Evolutionary conservation across 2,888 invertebrate genomes (phyloP).

Genomic region (Serrognathus titanus): DNA sequence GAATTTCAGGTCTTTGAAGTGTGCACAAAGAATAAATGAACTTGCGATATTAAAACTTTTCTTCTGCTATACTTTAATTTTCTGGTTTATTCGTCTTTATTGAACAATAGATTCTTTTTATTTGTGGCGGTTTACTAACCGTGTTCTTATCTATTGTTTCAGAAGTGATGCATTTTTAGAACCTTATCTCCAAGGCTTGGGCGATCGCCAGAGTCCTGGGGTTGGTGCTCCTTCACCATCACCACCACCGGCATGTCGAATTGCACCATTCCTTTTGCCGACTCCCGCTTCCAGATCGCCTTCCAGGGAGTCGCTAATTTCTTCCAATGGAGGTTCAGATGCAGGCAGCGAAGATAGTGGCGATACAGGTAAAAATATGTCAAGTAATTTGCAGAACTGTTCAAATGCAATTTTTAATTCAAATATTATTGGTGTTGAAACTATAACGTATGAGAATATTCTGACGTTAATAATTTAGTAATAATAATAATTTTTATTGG

Average conservation of each 20-base stretch:
- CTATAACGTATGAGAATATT: too few relatives aligned
- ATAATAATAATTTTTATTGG: too few relatives aligned
- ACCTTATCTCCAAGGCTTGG: conserved; percentile 66
- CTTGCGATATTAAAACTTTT: too few relatives aligned
- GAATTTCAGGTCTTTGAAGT: too few relatives aligned
- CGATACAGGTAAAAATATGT: conserved; percentile 35
- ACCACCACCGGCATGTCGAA: conserved; percentile 44
- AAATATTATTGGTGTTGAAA: too few relatives aligned
- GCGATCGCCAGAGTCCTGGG: conserved; percentile 41
- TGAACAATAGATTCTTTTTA: background rate
- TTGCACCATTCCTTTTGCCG: conserved; percentile 33
- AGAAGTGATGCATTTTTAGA: conserved; percentile 73
- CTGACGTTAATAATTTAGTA: too few relatives aligned
- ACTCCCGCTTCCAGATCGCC: conserved; percentile 48
- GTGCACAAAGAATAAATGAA: too few relatives aligned
- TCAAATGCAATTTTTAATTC: background rate
- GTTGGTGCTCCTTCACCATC: conserved; percentile 49
- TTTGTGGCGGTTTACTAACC: background rate
- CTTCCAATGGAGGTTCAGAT: conserved; percentile 59
- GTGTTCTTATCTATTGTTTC: conserved; percentile 47
- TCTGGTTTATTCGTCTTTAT: background rate
- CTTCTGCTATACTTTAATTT: background rate
- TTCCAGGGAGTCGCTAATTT: conserved; percentile 58
- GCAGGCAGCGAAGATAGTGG: conserved; percentile 57
- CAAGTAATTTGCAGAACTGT: background rate